Evolutionary conservation across 2,113 vertebrate genomes (phyloP), one percentile per base, ranked within the genome.

Genomic region (Nicator chloris): DNA sequence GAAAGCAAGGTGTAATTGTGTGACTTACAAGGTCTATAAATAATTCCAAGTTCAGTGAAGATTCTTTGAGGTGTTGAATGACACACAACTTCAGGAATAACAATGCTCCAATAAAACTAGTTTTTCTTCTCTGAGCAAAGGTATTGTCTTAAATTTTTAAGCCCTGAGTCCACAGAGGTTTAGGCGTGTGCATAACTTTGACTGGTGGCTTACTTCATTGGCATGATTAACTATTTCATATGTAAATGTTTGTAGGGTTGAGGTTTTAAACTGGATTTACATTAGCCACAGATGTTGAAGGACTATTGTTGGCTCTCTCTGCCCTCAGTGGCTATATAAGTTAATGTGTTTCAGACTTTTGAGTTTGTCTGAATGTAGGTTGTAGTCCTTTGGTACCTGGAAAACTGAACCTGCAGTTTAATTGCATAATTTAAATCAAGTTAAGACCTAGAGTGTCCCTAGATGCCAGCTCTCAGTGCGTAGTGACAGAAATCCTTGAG

Each of bases 141-240:
- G 30, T 39, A 69, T 45, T 80, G 66, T 68, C 37, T 93, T 83
- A 45, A 82, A 66, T 54, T 77, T 94, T 66, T 95, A 96, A 95
- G 91, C 71, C 71, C 66, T 54, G 54, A 93, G 64, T 85, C 82
- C 81, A 82, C 90, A 93, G 60, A 93, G 82, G 24, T 77, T 76
- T 91, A 91, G 71, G 42, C 0, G 11, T 69, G 53, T 92, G 45
- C 59, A 42, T 79, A 79, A 66, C 69, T 59, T 79, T 31, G 69
- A 51, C 37, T 75, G 23, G 42, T 91, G 84, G 81, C 66, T 90
- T 39, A 8, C 44, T 93, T 87, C 49, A 18, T 54, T 82, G 86
- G 22, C 66, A 33, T 65, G 63, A 35, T 72, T 60, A 80, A 91
- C 66, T 79, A 3, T 80, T 87, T 86, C 30, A 31, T 47, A 56